Percentiles rank a stretch among this genome's conserved stretches.
These are phyloP conservation scores for Agrochola litura DNA, from an alignment of 2,888 invertebrate species.

Conservation along the genomic window DNA sequence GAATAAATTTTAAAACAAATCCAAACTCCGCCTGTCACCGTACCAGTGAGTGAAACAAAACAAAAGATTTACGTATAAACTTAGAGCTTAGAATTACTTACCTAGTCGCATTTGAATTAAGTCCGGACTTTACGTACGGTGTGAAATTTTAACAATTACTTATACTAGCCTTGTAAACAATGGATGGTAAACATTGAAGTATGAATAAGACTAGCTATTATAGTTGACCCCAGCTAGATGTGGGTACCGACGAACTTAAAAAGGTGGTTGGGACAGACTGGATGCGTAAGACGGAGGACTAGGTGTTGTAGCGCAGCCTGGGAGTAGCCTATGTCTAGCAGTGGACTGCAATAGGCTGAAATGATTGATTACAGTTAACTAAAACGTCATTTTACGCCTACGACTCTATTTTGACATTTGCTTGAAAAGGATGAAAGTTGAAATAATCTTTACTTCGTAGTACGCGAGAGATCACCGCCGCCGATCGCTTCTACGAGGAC, in stretches of 20 bases:
- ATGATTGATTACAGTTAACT: no score
- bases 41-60: slow-evolving; percentile 83
- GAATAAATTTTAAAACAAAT: slow-evolving; percentile 89
- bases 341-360: no score
- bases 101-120: slow-evolving; percentile 75
- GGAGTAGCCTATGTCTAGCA: no score
- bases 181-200: slow-evolving; percentile 11
- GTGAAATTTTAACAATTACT: slow-evolving; percentile 62
- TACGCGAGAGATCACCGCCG: no score
- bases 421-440: background rate
- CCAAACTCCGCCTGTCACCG: slow-evolving; percentile 83
- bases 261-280: no score
- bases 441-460: background rate
- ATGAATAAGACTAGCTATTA: slow-evolving; percentile 20
- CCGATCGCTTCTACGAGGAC: no score
- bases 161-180: slow-evolving; percentile 40
- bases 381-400: no score
- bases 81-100: slow-evolving; percentile 84
- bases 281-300: no score
- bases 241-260: no score
- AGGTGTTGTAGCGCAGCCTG: no score
- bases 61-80: slow-evolving; percentile 87
- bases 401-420: background rate
- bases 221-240: background rate
- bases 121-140: slow-evolving; percentile 42